Evolutionary conservation across 2,797 vertebrate genomes (phyloP), one percentile per base, ranked within the genome.

Genomic region (Todus mexicanus): DNA sequence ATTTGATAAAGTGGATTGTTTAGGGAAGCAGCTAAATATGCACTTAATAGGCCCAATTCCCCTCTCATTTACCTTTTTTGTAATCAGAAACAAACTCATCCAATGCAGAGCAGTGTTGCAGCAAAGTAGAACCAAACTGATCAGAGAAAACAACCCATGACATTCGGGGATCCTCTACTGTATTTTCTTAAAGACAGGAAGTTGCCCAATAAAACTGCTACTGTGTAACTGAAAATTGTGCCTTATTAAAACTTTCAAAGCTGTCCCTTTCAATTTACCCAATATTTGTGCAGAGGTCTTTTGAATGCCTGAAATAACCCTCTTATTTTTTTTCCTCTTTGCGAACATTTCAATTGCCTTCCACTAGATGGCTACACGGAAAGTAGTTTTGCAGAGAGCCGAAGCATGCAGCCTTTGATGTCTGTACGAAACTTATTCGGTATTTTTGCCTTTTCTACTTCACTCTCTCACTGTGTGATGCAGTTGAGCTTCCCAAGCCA

Each of bases 291-390:
- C 7, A 2, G 4, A 76, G 45, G 26, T 71, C 37, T 79, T 70
- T 16, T 9, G 20, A 72, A 57, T 5, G 16, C 19, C 25, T 33
- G 42, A 27, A 73, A 51, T 35, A 64, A 70, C 17, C 35, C 12
- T 10, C 9, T 35, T 6, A 40, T 2, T 37, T 11, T 48, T 65
- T 85, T 74, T 15, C 8, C 18, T 29, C 26, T 8, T 1, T 25
- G 69, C 51, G 69, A 93, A 29, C 68, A 23, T 83, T 94, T 69
- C 56, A 5, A 17, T 72, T 66, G 76, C 8, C 1, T 90, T 89
- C 95, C 96, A 87, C 96, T 96, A 97, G 96, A 94, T 95, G 96
- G 94, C 91, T 89, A 33, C 93, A 84, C 7, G 56, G 56, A 93
- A 76, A 92, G 75, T 65, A 51, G 33, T 80, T 77, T 79, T 42